Evolutionary conservation across 30 jellyfish, hydroid and myxozoan genomes (phyloP), one percentile per base, ranked within the genome.

Genomic region (Morbakka virulenta): DNA sequence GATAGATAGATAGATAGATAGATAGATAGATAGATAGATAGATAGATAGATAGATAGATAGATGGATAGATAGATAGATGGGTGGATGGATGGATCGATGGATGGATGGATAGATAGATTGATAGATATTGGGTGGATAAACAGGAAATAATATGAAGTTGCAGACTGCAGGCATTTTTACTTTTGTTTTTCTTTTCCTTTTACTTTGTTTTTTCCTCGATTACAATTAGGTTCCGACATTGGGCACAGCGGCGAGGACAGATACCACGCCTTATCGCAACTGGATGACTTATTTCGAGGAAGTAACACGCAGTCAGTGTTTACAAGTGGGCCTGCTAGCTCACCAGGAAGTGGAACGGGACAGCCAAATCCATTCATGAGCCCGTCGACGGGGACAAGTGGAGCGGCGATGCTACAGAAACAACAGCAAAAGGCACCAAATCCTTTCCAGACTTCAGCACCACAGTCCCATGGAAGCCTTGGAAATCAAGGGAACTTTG

Each of bases 301-400:
- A 4, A 84, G 89, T 73, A 84, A 84, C 71, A 84, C 95, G 0
- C 89, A 75, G 66, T 69, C 87, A 25, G 87, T 84, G 0, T 84
- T 84, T 68, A 47, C 96, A 35, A 35, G 72, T 2, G 84, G 82
- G 2, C 75, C 85, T 24, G 77, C 62, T 49, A 75, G 70, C 13
- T 14, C 30, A 33, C 75, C 69, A 49, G 41, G 35, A 0, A 50
- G 89, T 6, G 72, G 89, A 21, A 77, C 74, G 48, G 80, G 68
- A 26, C 98, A 91, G 62, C 98, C 96, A 6, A 91, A 91, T 79
- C 98, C 98, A 25, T 91, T 91, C 76, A 83, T 91, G 98, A 81
- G 95, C 35, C 95, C 97, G 1, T 92, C 86, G 1, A 78, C 76
- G 30, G 91, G 91, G 17, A 52, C 98, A 28, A 79, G 95, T 35